Evolutionary conservation across 2,113 vertebrate genomes (phyloP).

Genomic region (Acrocephalus arundinaceus): DNA sequence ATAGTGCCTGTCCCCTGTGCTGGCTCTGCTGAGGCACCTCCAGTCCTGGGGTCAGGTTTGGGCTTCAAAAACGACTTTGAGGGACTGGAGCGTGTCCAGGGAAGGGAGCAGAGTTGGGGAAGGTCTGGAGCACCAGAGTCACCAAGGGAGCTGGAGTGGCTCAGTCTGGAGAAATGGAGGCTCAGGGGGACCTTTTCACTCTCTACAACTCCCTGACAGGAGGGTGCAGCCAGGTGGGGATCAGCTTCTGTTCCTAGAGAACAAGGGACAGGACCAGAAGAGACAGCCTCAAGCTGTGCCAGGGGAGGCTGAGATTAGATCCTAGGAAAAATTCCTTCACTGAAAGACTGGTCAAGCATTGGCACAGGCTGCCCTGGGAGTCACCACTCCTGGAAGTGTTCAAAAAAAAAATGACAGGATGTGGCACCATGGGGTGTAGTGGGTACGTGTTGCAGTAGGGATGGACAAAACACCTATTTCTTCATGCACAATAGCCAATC

Average conservation of each 20-base stretch:
- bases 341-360: not conserved
- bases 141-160: not conserved
- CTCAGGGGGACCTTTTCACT: not conserved
- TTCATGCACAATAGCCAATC: too few species aligned
- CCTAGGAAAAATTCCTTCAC: not conserved
- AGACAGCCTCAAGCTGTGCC: not conserved
- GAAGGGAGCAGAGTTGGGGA: not conserved
- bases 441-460: too few species aligned
- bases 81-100: not conserved
- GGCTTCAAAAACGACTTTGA: not conserved
- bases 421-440: not conserved
- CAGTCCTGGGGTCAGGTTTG: not conserved
- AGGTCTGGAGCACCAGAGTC: not conserved
- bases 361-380: not conserved
- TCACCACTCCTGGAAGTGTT: not conserved
- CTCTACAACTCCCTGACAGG: not conserved
- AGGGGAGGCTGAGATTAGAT: not conserved
- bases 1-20: not conserved
- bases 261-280: not conserved
- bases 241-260: not conserved
- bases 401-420: accelerated
- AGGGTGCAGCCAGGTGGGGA: not conserved
- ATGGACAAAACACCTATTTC: too few species aligned
- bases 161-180: not conserved
- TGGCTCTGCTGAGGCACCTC: not conserved